phyloP scores from a whole-genome alignment of 2,797 vertebrate species.

The Sparus aurata region DNA sequence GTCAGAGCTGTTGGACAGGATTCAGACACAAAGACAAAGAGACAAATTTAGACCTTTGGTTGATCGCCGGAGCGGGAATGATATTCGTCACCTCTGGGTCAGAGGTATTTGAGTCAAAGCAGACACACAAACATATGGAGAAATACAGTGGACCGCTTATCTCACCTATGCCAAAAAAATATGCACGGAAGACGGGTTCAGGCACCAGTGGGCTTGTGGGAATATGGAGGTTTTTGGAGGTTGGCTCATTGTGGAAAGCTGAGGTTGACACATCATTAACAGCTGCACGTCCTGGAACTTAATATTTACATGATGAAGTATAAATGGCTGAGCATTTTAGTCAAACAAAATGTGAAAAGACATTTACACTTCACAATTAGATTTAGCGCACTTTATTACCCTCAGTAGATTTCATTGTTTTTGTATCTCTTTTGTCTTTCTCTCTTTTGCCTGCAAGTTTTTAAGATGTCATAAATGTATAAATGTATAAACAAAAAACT shows the following conservation, averaged over 20 bases:
- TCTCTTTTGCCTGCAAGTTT: not conserved
- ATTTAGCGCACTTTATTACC: slow-evolving; percentile 2
- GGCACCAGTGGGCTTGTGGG: slow-evolving; percentile 17
- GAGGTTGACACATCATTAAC: slow-evolving; percentile 60
- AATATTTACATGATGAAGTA: slow-evolving; percentile 41
- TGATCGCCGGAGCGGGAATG: slow-evolving; percentile 53
- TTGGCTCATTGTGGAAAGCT: slow-evolving; percentile 20
- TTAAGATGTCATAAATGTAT: not conserved
- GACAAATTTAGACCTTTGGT: slow-evolving; percentile 71
- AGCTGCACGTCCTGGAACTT: slow-evolving; percentile 30
- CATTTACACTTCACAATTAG: slow-evolving; percentile 21
- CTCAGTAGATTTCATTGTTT: slow-evolving; percentile 1
- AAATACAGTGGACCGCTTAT: not conserved
- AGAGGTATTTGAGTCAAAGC: slow-evolving; percentile 51
- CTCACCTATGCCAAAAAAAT: not conserved
- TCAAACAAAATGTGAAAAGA: slow-evolving; percentile 26
- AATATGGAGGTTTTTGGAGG: slow-evolving; percentile 13
- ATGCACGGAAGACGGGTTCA: not conserved
- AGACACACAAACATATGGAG: slow-evolving; percentile 11
- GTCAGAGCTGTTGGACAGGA: slow-evolving; percentile 73
- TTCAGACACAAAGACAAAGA: slow-evolving; percentile 73
- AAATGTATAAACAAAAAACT: not conserved
- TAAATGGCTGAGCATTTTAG: slow-evolving; percentile 25
- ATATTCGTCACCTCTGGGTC: slow-evolving; percentile 64
- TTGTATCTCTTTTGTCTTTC: not conserved